A percentile compares a stretch with the other conserved stretches of the same genome.
phyloP scores from a whole-genome alignment of 2,113 vertebrate species.

The Suncus etruscus region DNA sequence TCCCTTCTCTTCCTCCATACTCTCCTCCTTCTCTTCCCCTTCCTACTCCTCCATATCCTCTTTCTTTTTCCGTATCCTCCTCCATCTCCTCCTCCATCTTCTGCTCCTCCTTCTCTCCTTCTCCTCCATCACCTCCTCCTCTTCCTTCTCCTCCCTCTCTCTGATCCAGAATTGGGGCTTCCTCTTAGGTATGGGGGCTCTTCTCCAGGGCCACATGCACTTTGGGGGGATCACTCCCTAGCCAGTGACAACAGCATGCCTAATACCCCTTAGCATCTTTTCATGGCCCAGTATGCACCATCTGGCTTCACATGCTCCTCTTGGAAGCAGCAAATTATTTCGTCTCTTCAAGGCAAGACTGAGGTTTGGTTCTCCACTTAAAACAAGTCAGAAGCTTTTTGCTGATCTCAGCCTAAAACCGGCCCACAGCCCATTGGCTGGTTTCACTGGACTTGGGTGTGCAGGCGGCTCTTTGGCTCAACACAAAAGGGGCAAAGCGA shows the following conservation, averaged over 20 bases:
- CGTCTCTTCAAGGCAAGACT: constrained; percentile 43
- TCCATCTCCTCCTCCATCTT: no score
- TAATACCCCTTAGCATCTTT: neutral
- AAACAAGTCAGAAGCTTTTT: constrained; percentile 27
- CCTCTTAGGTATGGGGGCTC: neutral
- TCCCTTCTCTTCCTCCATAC: no score
- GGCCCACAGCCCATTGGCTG: neutral
- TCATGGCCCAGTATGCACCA: neutral
- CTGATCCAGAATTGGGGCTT: no score
- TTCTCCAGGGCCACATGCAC: neutral
- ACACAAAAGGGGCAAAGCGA: constrained; percentile 38
- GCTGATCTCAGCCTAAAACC: constrained; percentile 45
- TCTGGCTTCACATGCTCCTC: constrained; percentile 22
- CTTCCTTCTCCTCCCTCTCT: no score
- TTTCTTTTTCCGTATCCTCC: no score
- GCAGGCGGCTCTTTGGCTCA: neutral
- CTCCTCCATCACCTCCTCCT: no score
- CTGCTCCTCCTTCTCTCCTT: no score
- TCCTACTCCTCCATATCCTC: no score
- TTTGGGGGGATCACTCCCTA: neutral
- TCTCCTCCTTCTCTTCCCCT: no score
- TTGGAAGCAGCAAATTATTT: constrained; percentile 29
- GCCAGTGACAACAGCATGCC: neutral
- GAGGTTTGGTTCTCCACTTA: constrained; percentile 3
- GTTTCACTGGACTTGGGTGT: constrained; percentile 17